A percentile compares a stretch with the other conserved stretches of the same genome.
Evolutionary conservation across 2,797 vertebrate species (phyloP).

Genomic region (Moxostoma hubbsi): DNA sequence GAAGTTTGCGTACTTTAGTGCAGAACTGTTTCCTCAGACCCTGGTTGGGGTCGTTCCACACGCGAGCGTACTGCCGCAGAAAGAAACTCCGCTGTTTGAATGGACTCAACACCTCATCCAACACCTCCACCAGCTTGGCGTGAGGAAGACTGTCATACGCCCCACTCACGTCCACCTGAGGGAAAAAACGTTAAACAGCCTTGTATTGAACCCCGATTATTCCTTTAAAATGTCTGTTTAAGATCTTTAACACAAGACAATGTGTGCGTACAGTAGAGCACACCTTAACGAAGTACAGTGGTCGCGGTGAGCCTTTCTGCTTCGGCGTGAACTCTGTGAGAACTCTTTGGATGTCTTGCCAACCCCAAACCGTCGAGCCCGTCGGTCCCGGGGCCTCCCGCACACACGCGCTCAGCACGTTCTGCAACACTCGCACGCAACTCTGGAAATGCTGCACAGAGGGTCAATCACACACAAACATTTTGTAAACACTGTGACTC

Average conservation of each 20-base stretch:
- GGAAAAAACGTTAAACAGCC: too few relatives aligned
- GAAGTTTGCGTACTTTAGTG: too few relatives aligned
- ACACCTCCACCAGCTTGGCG: conserved; percentile 83
- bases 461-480: too few relatives aligned
- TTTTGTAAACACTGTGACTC: too few relatives aligned
- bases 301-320: conserved; percentile 71
- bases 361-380: conserved; percentile 78
- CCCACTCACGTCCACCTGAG: conserved; percentile 87
- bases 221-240: too few relatives aligned
- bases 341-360: conserved; percentile 82
- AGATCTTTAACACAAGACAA: neutral
- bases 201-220: too few relatives aligned
- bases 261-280: neutral
- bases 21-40: conserved; percentile 62
- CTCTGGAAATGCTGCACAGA: too few relatives aligned
- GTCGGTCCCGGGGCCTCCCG: too few relatives aligned
- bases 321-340: conserved; percentile 74
- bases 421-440: too few relatives aligned
- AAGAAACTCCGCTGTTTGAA: conserved; percentile 75
- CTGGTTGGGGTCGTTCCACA: conserved; percentile 77
- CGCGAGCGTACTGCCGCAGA: conserved; percentile 81
- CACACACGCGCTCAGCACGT: too few relatives aligned
- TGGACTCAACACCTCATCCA: conserved; percentile 75
- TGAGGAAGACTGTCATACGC: conserved; percentile 92
- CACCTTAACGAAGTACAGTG: conserved; percentile 93